Conservation (phyloP, 2,888 invertebrate genomes). For the Entomobrya proxima region DNA sequence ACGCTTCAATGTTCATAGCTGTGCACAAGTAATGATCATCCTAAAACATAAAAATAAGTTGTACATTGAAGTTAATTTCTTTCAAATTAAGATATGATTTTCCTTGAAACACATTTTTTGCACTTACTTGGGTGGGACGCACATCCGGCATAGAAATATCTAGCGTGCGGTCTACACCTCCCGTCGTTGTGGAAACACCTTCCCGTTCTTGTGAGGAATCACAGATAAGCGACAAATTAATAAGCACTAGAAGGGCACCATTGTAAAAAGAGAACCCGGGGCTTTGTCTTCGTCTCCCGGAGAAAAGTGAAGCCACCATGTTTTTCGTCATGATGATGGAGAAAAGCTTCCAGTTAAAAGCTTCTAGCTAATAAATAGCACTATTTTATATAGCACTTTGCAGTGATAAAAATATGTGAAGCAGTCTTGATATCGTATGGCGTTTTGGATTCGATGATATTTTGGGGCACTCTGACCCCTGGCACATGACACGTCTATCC, state of each 20-base stretch:
- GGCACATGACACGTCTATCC: too few species aligned
- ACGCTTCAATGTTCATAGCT: constrained; percentile 76
- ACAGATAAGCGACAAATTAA: constrained; percentile 52
- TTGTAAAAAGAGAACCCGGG: constrained; percentile 30
- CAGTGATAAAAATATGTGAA: too few species aligned
- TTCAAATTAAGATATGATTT: background rate
- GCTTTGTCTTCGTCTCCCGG: background rate
- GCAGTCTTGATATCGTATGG: too few species aligned
- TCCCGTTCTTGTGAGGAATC: constrained; percentile 52
- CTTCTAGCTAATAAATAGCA: too few species aligned
- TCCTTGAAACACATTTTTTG: too few species aligned
- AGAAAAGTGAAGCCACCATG: background rate
- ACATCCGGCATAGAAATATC: constrained; percentile 74
- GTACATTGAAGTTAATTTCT: background rate
- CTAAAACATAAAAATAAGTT: constrained; percentile 74
- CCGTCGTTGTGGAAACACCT: constrained; percentile 18
- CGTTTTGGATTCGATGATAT: too few species aligned
- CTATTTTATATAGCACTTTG: too few species aligned
- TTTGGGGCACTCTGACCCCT: too few species aligned
- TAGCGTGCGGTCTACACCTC: constrained; percentile 37
- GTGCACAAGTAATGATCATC: constrained; percentile 78
- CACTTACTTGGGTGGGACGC: constrained; percentile 71
- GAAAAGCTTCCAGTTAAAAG: background rate
- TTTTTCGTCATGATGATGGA: background rate
- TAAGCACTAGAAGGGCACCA: constrained; percentile 47